phyloP scores from a whole-genome alignment of 2,113 vertebrate species.

The Hemiscyllium ocellatum region DNA sequence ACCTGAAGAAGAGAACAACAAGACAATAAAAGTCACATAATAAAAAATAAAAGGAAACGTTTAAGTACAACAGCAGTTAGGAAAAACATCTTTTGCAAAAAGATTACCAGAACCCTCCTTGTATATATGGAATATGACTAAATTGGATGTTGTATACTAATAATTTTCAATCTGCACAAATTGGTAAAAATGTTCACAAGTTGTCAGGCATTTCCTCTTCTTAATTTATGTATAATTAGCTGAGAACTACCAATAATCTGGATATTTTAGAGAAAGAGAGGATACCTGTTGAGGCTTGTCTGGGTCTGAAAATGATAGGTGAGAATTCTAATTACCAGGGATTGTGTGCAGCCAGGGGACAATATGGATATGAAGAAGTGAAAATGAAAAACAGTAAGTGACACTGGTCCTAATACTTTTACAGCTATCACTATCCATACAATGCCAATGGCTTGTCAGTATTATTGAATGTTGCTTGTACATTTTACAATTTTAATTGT shows the following conservation, averaged over 20 bases:
- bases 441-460: not conserved
- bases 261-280: slow-evolving; percentile 42
- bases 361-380: not conserved
- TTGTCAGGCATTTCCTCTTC: slow-evolving; percentile 26
- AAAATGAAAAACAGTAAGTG: slow-evolving; percentile 33
- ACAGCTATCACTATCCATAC: not conserved
- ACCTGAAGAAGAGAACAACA: not conserved
- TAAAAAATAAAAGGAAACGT: not conserved
- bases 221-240: slow-evolving; percentile 50
- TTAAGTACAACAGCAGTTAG: not conserved
- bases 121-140: not conserved
- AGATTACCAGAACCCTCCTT: not conserved
- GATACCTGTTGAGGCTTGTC: slow-evolving; percentile 50
- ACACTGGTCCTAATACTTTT: slow-evolving; percentile 39
- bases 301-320: not conserved
- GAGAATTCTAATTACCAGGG: slow-evolving; percentile 39
- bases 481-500: not conserved
- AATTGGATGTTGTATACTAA: not conserved
- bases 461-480: not conserved
- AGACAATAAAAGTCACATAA: not conserved
- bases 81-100: not conserved
- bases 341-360: slow-evolving; percentile 32
- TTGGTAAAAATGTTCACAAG: slow-evolving; percentile 26
- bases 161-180: slow-evolving; percentile 37
- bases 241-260: slow-evolving; percentile 40